Base-by-base conservation (phyloP, 2,888 invertebrate species). In the Brachyptera putata region DNA sequence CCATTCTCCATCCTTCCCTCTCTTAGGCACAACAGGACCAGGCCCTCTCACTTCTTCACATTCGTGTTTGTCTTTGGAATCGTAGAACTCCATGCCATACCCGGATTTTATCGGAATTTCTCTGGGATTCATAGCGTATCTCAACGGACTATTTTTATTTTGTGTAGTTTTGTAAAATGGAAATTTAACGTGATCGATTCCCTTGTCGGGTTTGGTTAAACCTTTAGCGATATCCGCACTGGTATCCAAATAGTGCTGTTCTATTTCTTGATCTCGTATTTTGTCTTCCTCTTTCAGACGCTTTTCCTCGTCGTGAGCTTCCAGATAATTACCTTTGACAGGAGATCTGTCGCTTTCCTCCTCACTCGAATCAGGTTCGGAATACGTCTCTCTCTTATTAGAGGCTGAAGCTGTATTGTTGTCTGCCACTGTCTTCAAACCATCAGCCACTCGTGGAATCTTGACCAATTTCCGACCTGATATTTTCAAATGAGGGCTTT, bases 71-170 rank as follows among this genome's bases (percentile, higher is more conserved):
- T 75, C 73, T 59, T 84, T 78, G 0, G 86, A 85, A 62, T 84
- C 81, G 67, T 89, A 89, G 73, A 89, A 88, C 61, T 86, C 84
- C 69, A 85, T 82, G 11, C 83, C 81, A n/a, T 84, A 83, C 9
- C 75, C 74, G 0, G 79, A 78, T 74, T 89, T 88, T 26, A 73
- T 74, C 0, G 88, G 88, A 24, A 86, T 79, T 5, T 79, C 76
- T 59, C 76, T 73, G 0, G 86, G 76, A 74, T 85, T 80, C 69
- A 85, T 81, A 0, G 85, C 81, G 68, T 88, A 89, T 36, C 82
- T 77, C 21, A 88, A 70, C 0, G 87, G 84, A 30, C 53, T 53
- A 22, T 53, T 13, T 13, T 18, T 34, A 21, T 53, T 53, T 21
- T 4, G 5, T 3, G 53, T 53, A 11, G 53, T 13, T 22, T 72